Evolutionary conservation across 2,113 vertebrate species (phyloP), one percentile per base, ranked within the genome.

Genomic region (Leiothrix lutea): DNA sequence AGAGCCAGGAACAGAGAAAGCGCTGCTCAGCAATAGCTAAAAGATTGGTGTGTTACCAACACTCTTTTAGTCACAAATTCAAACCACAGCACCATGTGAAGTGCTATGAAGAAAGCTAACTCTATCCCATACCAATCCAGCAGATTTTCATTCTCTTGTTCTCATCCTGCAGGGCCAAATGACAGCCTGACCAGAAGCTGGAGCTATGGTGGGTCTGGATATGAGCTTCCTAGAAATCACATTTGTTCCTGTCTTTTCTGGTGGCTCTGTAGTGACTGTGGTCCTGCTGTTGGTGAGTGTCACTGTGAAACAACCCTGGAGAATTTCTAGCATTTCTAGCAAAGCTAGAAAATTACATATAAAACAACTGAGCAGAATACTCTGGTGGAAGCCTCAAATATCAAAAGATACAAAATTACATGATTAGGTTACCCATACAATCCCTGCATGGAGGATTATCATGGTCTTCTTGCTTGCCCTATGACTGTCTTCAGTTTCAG

Each of bases 371-470:
- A 62, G 67, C 50, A 58, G 31, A 79, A 80, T 31, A 36, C 8
- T 28, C 20, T 42, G 29, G 18, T 38, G 58, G 54, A 88, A 86
- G n/a, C 17, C 65, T 83, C 74, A 73, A 78, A 71, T 5, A 6
- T 29, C 24, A 48, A 64, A 90, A 57, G 20, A 29, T 24, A 45
- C 2, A 36, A 84, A 87, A 62, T 81, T 6, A 44, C 6, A 28
- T 12, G 0, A 80, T 61, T 69, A 58, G 10, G 14, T 58, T 95
- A 33, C 29, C 54, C 51, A 23, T 58, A 19, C 1, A 6, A 48
- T 77, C 18, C 18, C 16, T 0, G 0, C 51, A 25, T 21, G 40
- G 50, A 13, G 11, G 12, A 45, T 79, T 74, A 25, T 60, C 47
- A 14, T 20, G 28, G 4, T 11, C 25, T 6, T 14, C 56, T 51